Conservation (phyloP, 2,888 invertebrate genomes). For the Cheilosia vernalis region DNA sequence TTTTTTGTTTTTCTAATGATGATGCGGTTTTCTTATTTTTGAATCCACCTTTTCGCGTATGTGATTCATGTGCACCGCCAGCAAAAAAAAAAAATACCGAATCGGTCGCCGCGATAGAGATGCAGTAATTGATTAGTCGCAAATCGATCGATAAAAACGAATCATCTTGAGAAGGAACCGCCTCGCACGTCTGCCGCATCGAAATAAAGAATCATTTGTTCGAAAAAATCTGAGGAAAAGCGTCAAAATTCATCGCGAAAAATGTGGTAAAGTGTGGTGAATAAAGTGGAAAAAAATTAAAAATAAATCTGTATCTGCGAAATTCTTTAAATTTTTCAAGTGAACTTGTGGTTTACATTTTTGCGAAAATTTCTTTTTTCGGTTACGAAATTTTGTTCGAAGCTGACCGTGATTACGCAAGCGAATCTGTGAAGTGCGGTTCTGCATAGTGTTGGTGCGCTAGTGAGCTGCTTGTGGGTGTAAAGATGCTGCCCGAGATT, state of each 20-base stretch:
- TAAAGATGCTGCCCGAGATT: slow-evolving; percentile 84
- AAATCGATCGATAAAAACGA: slow-evolving; percentile 82
- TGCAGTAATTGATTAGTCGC: slow-evolving; percentile 81
- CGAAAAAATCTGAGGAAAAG: slow-evolving; percentile 24
- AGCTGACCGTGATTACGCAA: slow-evolving; percentile 77
- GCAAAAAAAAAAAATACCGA: slow-evolving; percentile 37
- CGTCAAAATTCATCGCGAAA: slow-evolving; percentile 23
- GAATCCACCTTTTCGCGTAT: slow-evolving; percentile 55
- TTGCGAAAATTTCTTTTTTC: slow-evolving; percentile 33
- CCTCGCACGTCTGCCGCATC: slow-evolving; percentile 38
- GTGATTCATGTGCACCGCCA: slow-evolving; percentile 65
- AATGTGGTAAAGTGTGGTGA: slow-evolving; percentile 69
- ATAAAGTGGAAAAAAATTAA: slow-evolving; percentile 45
- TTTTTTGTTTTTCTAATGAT: slow-evolving; percentile 28
- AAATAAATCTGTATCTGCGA: slow-evolving; percentile 42
- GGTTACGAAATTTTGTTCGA: slow-evolving; percentile 67
- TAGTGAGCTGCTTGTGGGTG: slow-evolving; percentile 73
- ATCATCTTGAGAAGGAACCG: slow-evolving; percentile 77
- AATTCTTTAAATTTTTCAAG: slow-evolving; percentile 29
- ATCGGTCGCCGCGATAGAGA: slow-evolving; percentile 42
- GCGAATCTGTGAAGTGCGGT: slow-evolving; percentile 66
- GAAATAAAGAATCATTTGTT: slow-evolving; percentile 21
- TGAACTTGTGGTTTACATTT: slow-evolving; percentile 12
- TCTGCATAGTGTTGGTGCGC: slow-evolving; percentile 30
- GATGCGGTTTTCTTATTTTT: slow-evolving; percentile 67